Conservation (phyloP, 2,888 invertebrate species). For the Trachelus troglodyta region DNA sequence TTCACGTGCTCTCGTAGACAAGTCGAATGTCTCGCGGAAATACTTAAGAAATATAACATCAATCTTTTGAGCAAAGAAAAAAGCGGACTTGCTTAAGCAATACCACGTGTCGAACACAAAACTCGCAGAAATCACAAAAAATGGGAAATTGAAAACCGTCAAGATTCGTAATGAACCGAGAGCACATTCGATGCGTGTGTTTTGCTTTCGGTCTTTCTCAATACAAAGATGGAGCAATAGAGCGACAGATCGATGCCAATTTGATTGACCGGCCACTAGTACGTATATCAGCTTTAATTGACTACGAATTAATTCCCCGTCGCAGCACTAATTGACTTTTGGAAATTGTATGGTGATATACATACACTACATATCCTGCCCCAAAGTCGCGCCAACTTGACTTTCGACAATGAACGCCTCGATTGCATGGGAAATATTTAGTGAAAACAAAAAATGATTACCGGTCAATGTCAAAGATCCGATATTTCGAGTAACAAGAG, state of each 20-base stretch:
- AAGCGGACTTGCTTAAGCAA: neutral
- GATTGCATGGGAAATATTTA: neutral
- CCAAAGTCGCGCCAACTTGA: neutral
- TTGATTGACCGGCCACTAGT: neutral
- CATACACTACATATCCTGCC: neutral
- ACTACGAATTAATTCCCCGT: neutral
- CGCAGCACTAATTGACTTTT: neutral
- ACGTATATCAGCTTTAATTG: neutral
- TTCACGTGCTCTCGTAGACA: neutral
- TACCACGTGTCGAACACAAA: too few relatives aligned
- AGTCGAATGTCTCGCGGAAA: constrained; percentile 11
- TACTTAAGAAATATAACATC: constrained; percentile 20
- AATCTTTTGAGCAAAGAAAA: neutral
- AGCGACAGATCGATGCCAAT: neutral
- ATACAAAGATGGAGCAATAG: neutral
- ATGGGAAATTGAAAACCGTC: neutral
- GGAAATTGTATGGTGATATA: neutral
- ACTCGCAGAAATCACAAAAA: too few relatives aligned
- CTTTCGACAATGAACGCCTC: neutral
- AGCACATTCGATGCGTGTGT: neutral
- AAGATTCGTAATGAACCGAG: neutral
- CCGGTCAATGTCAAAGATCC: too few relatives aligned
- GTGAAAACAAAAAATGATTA: neutral
- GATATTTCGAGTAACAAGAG: neutral
- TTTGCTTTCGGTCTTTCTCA: neutral